A percentile compares a stretch with the other conserved stretches of the same genome.
These are phyloP conservation scores for Hydroisotoma schaefferi DNA, from an alignment of 2,888 invertebrate genomes.

Conservation along the genomic window DNA sequence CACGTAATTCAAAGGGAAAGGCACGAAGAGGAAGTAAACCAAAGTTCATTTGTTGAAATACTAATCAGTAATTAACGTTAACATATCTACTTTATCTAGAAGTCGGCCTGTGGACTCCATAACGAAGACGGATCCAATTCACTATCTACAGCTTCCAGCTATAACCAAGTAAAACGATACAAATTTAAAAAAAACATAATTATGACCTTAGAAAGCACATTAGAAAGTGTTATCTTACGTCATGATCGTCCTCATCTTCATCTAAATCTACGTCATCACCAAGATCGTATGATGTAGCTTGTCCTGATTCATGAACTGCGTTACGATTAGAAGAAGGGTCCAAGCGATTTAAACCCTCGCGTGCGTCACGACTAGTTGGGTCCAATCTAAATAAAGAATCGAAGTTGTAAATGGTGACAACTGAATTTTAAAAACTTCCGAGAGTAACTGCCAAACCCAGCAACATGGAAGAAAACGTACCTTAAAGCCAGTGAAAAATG, in stretches of 20 bases:
- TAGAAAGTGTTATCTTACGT: constrained; percentile 18
- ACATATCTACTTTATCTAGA: no score
- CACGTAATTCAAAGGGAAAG: no score
- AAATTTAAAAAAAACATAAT: constrained; percentile 8
- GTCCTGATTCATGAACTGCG: constrained; percentile 26
- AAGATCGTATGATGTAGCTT: constrained; percentile 27
- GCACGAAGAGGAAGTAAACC: no score
- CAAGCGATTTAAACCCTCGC: constrained; percentile 63
- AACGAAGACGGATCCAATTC: constrained; percentile 26
- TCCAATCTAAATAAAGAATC: constrained; percentile 57
- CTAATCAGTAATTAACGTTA: neutral
- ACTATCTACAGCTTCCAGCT: constrained; percentile 40
- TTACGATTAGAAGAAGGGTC: constrained; percentile 55
- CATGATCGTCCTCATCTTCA: constrained; percentile 42
- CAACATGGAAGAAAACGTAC: constrained; percentile 52
- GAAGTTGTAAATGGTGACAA: constrained; percentile 1
- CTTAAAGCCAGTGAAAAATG: constrained; percentile 65
- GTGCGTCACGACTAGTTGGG: constrained; percentile 62
- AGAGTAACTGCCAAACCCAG: no score
- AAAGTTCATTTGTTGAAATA: no score
- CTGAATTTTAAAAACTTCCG: constrained; percentile 10
- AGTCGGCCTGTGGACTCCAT: constrained; percentile 1
- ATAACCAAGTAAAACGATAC: constrained; percentile 4
- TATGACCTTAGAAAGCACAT: neutral
- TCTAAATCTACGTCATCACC: constrained; percentile 43